Base-by-base conservation (phyloP, 2,888 invertebrate species). In the Aphodius sticticus region DNA sequence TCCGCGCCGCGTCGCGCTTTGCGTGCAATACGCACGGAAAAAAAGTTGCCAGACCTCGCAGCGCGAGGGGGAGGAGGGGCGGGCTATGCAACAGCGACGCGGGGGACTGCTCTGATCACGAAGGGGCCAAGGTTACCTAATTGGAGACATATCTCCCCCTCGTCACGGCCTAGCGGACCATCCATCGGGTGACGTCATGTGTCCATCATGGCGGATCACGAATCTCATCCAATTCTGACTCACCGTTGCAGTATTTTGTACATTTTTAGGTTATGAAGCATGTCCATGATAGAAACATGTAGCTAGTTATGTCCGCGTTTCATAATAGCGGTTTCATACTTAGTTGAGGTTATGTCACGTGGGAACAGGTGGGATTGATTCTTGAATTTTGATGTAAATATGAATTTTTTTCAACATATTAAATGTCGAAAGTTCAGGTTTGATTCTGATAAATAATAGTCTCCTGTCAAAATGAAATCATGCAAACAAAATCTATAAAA, bases 71-170 rank as follows among this genome's bases (percentile, higher is more conserved):
- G 3, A 53, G 53, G 53, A 2, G 53, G n/a, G 26, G 70, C 15
- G 70, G 2, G n/a, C 70, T 70, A 15, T 16, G 70, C 26, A 15
- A 70, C 70, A n/a, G 70, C 26, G 7, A 70, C 70, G 26, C 70
- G 26, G 16, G 70, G 26, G 70, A 16, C 35, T 6, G 16, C 26
- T 71, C 15, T 71, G 71, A 26, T 74, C 16, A 26, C 37, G 26
- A 83, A 83, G 78, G 84, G 84, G 85, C 85, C 86, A 84, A 84
- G 84, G 84, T 85, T 84, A 83, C 84, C 86, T 86, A 86, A 86
- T 86, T 86, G 86, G 85, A 85, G 84, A 85, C 84, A 84, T 85
- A 84, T 85, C 84, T 85, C 85, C 74, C 86, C 86, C 84, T 84
- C 84, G 83, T 82, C 83, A 82, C 83, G 82, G 85, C 84, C 84